Conservation (phyloP, 2,113 vertebrate species). For the Tragulus kanchil region DNA sequence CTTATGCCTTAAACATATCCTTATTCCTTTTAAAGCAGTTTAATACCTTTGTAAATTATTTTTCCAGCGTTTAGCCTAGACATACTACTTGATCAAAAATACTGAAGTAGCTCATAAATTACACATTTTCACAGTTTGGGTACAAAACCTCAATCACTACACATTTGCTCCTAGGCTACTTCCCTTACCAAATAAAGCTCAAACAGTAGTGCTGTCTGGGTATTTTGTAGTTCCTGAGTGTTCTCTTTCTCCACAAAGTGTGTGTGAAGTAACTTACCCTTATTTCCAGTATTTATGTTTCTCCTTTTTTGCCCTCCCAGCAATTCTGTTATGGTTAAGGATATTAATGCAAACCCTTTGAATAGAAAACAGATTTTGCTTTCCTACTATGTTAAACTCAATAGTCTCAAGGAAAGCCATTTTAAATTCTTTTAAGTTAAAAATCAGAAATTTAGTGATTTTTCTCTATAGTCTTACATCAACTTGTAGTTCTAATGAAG, state of each 20-base stretch:
- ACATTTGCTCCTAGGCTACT: neutral
- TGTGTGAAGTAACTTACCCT: neutral
- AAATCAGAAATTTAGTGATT: constrained; percentile 2
- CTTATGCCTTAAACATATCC: neutral
- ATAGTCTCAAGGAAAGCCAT: neutral
- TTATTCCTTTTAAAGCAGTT: constrained; percentile 47
- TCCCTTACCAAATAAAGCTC: constrained; percentile 7
- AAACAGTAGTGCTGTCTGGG: neutral
- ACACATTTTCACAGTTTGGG: neutral
- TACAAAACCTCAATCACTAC: neutral
- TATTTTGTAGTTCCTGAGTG: neutral
- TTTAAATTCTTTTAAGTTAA: neutral
- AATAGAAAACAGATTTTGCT: constrained; percentile 57
- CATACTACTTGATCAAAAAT: neutral
- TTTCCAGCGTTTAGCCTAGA: constrained; percentile 24
- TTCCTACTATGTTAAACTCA: constrained; percentile 30
- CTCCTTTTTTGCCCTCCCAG: neutral
- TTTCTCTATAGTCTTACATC: neutral
- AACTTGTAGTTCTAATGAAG: neutral
- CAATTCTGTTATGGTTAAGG: constrained; percentile 35
- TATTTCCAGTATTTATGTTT: neutral
- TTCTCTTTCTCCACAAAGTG: neutral
- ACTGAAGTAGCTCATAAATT: constrained; percentile 28
- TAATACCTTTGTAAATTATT: neutral
- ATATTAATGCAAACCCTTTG: neutral